Percentiles rank a stretch among this genome's conserved stretches.
Evolutionary conservation across 2,113 vertebrate genomes (phyloP).

Genomic region (Numida meleagris): DNA sequence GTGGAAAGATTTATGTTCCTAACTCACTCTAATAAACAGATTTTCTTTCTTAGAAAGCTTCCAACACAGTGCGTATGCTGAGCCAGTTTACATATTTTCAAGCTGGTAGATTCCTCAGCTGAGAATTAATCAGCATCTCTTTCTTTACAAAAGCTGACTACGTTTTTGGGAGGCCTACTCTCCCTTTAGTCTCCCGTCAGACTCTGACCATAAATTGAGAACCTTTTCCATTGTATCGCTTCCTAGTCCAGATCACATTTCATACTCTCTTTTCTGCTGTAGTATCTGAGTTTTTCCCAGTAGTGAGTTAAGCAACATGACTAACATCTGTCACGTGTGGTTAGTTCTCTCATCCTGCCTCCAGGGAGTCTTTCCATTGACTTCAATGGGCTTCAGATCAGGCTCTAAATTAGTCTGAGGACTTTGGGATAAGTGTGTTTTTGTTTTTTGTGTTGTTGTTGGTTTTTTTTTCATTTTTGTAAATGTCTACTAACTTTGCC

Average conservation of each 20-base stretch:
- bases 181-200: neutral
- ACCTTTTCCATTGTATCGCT: neutral
- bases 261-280: neutral
- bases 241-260: neutral
- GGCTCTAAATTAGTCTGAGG: constrained; percentile 19
- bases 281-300: neutral
- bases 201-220: neutral
- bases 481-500: neutral
- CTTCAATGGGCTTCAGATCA: constrained; percentile 37
- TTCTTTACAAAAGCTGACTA: neutral
- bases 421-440: neutral
- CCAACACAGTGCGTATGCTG: neutral
- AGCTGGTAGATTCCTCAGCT: neutral
- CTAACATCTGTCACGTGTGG: constrained; percentile 25
- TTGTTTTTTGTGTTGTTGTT: neutral
- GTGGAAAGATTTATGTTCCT: neutral
- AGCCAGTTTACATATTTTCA: neutral
- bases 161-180: neutral
- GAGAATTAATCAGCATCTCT: neutral
- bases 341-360: constrained; percentile 17
- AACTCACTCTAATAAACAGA: neutral
- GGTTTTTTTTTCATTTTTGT: neutral
- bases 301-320: neutral
- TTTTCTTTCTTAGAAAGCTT: neutral
- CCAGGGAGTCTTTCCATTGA: constrained; percentile 18